Evolutionary conservation across 2,797 vertebrate genomes (phyloP).

Genomic region (Protonibea diacanthus): DNA sequence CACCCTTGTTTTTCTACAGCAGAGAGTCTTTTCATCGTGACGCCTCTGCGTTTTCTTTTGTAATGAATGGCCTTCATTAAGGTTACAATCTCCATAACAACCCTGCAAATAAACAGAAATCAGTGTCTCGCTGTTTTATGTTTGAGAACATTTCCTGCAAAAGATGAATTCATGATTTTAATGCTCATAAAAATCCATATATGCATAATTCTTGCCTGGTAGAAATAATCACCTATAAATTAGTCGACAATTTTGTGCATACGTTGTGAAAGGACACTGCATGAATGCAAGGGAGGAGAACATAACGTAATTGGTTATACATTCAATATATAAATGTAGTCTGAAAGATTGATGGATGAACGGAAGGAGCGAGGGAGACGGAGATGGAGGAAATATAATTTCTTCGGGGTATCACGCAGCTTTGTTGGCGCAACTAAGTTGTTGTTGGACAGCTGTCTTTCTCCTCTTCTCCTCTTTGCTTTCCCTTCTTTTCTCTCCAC

Average conservation of each 20-base stretch:
- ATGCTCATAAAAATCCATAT: slow-evolving; percentile 28
- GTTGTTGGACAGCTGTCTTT: slow-evolving; percentile 79
- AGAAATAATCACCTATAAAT: slow-evolving; percentile 44
- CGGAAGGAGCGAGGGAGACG: slow-evolving; percentile 50
- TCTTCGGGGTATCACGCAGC: slow-evolving; percentile 57
- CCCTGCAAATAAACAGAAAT: slow-evolving; percentile 49
- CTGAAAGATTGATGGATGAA: slow-evolving; percentile 67
- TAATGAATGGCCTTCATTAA: slow-evolving; percentile 13
- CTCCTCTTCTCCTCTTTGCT: slow-evolving; percentile 57
- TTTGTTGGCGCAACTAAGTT: slow-evolving; percentile 66
- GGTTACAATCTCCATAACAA: slow-evolving; percentile 39
- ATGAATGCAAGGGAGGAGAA: slow-evolving; percentile 5
- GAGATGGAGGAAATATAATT: slow-evolving; percentile 60
- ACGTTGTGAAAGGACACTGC: not conserved
- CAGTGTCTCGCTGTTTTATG: slow-evolving; percentile 14
- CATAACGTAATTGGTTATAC: slow-evolving; percentile 13
- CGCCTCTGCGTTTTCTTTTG: slow-evolving; percentile 29
- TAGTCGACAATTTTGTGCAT: slow-evolving; percentile 12
- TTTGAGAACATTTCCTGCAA: slow-evolving; percentile 16
- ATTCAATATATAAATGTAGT: slow-evolving; percentile 30
- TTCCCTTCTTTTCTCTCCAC: slow-evolving; percentile 45
- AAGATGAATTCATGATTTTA: slow-evolving; percentile 25
- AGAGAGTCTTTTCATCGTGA: slow-evolving; percentile 26
- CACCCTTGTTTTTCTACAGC: slow-evolving; percentile 23
- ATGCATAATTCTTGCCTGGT: slow-evolving; percentile 11